Percentiles rank a stretch among this genome's conserved stretches.
Evolutionary conservation across 1,140 invertebrate species (phyloP).

Genomic region (Ceratitis capitata): DNA sequence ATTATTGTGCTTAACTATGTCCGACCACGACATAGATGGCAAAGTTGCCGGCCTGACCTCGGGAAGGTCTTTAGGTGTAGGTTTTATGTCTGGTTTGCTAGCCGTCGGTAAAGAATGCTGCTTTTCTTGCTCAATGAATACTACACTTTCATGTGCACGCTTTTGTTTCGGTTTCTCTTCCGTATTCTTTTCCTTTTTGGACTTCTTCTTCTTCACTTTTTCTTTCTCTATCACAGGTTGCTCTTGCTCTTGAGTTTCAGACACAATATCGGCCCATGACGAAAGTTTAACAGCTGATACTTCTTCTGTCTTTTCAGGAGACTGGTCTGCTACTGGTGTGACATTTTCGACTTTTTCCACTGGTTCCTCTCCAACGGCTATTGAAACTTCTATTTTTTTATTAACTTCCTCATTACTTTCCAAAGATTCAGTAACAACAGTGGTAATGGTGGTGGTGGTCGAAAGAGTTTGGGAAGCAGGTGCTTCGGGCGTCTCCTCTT

Average conservation of each 20-base stretch:
- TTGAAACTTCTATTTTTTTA: neutral
- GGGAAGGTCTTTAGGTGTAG: neutral
- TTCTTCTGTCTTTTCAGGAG: neutral
- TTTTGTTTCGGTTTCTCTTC: neutral
- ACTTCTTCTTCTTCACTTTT: constrained; percentile 54
- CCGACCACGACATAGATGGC: constrained; percentile 50
- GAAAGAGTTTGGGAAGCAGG: neutral
- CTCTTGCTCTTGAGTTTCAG: neutral
- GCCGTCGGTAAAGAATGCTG: neutral
- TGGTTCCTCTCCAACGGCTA: neutral
- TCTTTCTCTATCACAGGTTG: constrained; percentile 7
- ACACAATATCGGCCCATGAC: neutral
- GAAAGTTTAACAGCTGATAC: neutral
- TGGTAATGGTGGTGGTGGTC: neutral
- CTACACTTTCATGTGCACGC: neutral
- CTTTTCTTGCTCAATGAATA: neutral
- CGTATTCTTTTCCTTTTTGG: neutral
- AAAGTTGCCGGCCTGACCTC: neutral
- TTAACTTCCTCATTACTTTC: constrained; percentile 56
- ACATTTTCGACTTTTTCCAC: neutral
- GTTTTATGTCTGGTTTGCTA: neutral
- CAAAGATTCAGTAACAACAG: neutral
- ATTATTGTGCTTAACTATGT: constrained; percentile 53
- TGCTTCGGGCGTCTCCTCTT: constrained; percentile 51
- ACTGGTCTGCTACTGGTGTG: neutral